phyloP scores from a whole-genome alignment of 2,888 invertebrate species.

The Acheta domesticus region DNA sequence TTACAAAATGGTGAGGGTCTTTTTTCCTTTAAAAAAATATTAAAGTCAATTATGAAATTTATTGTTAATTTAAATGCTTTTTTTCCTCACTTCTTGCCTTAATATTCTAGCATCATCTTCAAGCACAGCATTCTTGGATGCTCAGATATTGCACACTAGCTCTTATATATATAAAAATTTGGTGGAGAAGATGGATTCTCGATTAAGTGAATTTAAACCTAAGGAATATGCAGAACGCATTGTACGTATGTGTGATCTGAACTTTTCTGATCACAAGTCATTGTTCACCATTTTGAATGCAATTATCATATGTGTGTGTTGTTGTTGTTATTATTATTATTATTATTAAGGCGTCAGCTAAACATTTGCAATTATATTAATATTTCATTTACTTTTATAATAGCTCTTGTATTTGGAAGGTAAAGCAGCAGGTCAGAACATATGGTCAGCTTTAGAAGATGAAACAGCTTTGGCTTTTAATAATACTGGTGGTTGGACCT shows the following conservation, averaged over 20 bases:
- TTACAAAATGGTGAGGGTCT: neutral
- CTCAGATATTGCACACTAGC: neutral
- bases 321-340: too few relatives aligned
- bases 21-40: neutral
- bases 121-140: neutral
- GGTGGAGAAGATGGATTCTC: neutral
- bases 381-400: too few relatives aligned
- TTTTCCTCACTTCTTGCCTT: neutral
- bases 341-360: too few relatives aligned
- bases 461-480: neutral
- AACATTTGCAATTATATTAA: too few relatives aligned
- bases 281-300: neutral
- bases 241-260: neutral
- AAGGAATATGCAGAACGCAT: neutral
- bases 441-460: neutral
- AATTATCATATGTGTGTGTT: too few relatives aligned
- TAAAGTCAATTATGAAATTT: neutral
- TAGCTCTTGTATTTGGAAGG: too few relatives aligned
- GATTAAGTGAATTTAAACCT: constrained; percentile 1
- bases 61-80: neutral
- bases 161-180: neutral
- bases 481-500: neutral
- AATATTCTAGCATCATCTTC: neutral
- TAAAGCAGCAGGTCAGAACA: neutral
- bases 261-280: neutral